These are phyloP conservation scores for Drosophila austrosaltans DNA, from an alignment of 2,888 invertebrate genomes.

Conservation along the genomic window DNA sequence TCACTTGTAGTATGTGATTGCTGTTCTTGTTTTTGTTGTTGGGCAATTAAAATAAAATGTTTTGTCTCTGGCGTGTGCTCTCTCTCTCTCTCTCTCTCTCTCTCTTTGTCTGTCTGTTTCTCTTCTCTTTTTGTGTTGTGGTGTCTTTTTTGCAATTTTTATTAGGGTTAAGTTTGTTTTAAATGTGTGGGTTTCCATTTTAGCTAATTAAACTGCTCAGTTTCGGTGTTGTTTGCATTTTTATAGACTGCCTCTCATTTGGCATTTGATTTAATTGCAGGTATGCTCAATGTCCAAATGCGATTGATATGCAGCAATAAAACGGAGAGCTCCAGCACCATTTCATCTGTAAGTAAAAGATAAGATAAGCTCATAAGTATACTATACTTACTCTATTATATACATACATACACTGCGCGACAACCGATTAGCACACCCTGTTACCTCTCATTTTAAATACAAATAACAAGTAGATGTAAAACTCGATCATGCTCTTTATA, in stretches of 20 bases:
- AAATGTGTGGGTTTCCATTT: slow-evolving; percentile 46
- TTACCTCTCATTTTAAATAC: too few relatives aligned
- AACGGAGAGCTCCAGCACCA: slow-evolving; percentile 59
- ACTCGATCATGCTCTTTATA: too few relatives aligned
- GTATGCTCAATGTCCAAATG: slow-evolving; percentile 79
- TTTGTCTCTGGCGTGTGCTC: slow-evolving; percentile 30
- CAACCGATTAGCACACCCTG: too few relatives aligned
- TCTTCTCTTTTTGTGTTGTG: slow-evolving; percentile 2
- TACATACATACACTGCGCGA: too few relatives aligned
- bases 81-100: slow-evolving; percentile 39
- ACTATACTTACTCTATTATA: too few relatives aligned
- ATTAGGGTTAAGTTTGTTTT: slow-evolving; percentile 63
- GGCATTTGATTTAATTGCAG: slow-evolving; percentile 60
- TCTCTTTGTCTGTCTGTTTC: neutral
- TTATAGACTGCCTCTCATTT: slow-evolving; percentile 45
- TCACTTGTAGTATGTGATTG: slow-evolving; percentile 24
- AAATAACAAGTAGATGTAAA: too few relatives aligned
- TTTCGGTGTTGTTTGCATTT: slow-evolving; percentile 25
- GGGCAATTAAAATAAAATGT: slow-evolving; percentile 72
- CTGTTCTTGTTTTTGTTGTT: slow-evolving; percentile 33
- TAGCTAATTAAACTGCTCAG: slow-evolving; percentile 60
- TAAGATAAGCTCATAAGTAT: neutral
- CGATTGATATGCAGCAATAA: slow-evolving; percentile 78
- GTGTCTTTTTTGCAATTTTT: slow-evolving; percentile 40
- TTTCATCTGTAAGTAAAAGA: slow-evolving; percentile 77